These are phyloP conservation scores for Thecophora atra DNA, from an alignment of 2,888 invertebrate genomes.

Conservation along the genomic window DNA sequence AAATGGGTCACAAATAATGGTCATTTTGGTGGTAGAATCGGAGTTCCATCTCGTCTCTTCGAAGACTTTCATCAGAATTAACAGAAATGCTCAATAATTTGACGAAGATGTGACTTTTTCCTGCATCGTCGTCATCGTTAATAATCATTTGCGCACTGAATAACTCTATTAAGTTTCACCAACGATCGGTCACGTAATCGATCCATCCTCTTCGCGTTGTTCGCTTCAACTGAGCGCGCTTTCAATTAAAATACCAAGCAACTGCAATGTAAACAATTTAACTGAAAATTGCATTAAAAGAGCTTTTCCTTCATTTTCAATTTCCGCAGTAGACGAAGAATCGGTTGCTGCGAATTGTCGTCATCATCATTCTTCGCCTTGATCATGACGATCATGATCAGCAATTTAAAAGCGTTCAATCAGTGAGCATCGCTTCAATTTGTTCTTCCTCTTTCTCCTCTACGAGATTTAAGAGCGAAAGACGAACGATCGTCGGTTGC, in stretches of 20 bases:
- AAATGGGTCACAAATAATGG: neutral
- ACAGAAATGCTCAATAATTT: no score
- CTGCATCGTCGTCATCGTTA: neutral
- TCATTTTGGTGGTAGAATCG: no score
- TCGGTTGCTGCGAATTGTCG: neutral
- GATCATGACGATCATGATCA: neutral
- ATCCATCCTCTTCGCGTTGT: neutral
- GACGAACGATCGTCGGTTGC: no score
- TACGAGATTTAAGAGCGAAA: neutral
- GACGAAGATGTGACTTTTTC: no score
- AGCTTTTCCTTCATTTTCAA: constrained; percentile 32
- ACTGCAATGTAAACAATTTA: constrained; percentile 33
- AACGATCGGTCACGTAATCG: neutral
- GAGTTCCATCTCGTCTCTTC: no score
- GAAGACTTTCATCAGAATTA: no score
- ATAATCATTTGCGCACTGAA: neutral
- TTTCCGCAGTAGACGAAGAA: constrained; percentile 18
- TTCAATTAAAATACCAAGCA: constrained; percentile 28
- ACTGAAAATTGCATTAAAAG: constrained; percentile 30
- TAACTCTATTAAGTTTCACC: neutral
- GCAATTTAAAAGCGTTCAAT: constrained; percentile 34
- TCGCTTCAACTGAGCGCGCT: neutral
- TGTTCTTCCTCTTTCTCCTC: neutral
- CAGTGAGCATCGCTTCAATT: neutral
- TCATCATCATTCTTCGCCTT: neutral